These are phyloP conservation scores for Apis dorsata DNA, from an alignment of 1,140 invertebrate species.

Conservation along the genomic window DNA sequence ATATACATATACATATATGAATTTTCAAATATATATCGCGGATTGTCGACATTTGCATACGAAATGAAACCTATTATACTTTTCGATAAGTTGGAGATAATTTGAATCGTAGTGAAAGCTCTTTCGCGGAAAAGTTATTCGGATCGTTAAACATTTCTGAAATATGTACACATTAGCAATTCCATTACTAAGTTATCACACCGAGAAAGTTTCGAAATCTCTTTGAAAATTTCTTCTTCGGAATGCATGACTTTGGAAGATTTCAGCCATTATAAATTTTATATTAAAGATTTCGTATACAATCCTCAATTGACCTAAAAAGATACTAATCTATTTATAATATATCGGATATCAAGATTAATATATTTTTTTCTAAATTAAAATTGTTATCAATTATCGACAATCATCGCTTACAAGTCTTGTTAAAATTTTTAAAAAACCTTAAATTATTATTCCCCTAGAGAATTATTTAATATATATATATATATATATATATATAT, in stretches of 20 bases:
- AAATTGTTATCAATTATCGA: too few relatives aligned
- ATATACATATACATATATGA: background rate
- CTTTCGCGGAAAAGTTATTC: background rate
- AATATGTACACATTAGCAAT: slow-evolving; percentile 8
- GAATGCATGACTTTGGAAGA: background rate
- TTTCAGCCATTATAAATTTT: background rate
- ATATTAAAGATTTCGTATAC: too few relatives aligned
- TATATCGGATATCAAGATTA: too few relatives aligned
- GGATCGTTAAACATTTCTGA: background rate
- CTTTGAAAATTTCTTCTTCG: background rate
- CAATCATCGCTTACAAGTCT: too few relatives aligned
- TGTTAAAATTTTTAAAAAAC: too few relatives aligned
- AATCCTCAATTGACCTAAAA: too few relatives aligned
- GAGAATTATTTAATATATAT: too few relatives aligned
- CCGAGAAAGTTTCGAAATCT: background rate
- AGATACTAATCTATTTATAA: too few relatives aligned
- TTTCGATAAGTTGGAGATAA: slow-evolving; percentile 17
- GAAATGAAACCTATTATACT: slow-evolving; percentile 12
- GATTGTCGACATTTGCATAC: background rate
- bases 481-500: too few relatives aligned
- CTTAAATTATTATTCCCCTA: too few relatives aligned
- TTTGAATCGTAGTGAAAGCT: background rate
- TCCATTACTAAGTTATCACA: background rate
- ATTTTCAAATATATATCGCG: background rate
- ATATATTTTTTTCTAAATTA: too few relatives aligned